phyloP scores from a whole-genome alignment of 2,888 invertebrate genomes.

The Lumbricus terrestris region DNA sequence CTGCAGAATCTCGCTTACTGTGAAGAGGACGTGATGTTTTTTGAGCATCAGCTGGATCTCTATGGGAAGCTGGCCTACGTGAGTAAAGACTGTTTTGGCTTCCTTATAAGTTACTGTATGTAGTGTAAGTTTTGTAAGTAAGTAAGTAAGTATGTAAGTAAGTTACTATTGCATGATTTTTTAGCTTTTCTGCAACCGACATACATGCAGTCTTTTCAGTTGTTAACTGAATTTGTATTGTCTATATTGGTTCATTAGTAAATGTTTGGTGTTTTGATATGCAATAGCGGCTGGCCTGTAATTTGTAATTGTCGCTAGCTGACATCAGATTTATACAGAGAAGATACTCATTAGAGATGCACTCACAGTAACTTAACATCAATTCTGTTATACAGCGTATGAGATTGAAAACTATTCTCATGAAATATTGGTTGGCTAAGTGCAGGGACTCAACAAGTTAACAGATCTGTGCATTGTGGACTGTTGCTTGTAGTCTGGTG shows the following conservation, averaged over 20 bases:
- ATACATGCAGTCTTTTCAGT: not conserved
- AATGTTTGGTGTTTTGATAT: not conserved
- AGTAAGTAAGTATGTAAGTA: too few relatives aligned
- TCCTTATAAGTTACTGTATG: not conserved
- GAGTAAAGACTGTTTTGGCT: slow-evolving; percentile 28
- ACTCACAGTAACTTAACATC: too few relatives aligned
- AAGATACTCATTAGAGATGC: too few relatives aligned
- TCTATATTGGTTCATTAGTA: not conserved
- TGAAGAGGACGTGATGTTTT: slow-evolving; percentile 48
- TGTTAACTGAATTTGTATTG: not conserved
- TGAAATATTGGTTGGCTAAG: not conserved
- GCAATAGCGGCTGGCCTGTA: not conserved
- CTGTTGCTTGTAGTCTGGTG: not conserved
- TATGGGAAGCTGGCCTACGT: slow-evolving; percentile 57
- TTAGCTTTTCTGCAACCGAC: not conserved
- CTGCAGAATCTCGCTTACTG: slow-evolving; percentile 40
- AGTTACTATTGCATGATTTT: too few relatives aligned
- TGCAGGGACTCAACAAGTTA: not conserved
- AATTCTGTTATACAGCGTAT: not conserved
- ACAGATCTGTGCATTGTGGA: not conserved
- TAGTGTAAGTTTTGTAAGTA: too few relatives aligned
- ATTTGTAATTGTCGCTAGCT: too few relatives aligned
- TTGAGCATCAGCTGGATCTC: slow-evolving; percentile 57
- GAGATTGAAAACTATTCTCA: not conserved
- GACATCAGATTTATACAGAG: too few relatives aligned